Evolutionary conservation across 2,797 vertebrate genomes (phyloP).

Genomic region (Coranthus polyacanthus): DNA sequence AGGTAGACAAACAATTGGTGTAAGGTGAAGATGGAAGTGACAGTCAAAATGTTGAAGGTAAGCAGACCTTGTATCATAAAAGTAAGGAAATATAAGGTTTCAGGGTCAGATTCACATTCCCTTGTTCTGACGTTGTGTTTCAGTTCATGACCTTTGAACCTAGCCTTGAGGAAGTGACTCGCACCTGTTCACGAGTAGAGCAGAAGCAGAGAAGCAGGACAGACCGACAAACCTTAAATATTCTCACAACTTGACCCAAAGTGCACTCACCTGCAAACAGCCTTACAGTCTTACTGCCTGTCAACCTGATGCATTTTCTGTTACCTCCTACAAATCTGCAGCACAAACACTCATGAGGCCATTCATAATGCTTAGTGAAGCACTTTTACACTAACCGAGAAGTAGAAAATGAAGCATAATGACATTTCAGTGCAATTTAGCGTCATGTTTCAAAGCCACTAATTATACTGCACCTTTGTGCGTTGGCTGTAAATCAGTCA

Average conservation of each 20-base stretch:
- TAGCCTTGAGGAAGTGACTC: slow-evolving; percentile 58
- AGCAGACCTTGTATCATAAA: slow-evolving; percentile 14
- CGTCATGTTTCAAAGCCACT: slow-evolving; percentile 29
- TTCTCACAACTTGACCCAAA: slow-evolving; percentile 26
- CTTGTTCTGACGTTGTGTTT: slow-evolving; percentile 34
- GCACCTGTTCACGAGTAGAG: slow-evolving; percentile 52
- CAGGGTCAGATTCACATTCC: slow-evolving; percentile 52
- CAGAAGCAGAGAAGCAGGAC: background rate
- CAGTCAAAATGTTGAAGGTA: slow-evolving; percentile 31
- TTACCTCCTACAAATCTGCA: background rate
- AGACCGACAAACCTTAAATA: background rate
- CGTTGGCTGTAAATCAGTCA: slow-evolving; percentile 42
- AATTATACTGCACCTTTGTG: slow-evolving; percentile 31
- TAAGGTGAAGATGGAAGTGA: slow-evolving; percentile 4
- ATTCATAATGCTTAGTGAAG: background rate
- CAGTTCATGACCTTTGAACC: slow-evolving; percentile 61
- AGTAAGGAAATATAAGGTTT: slow-evolving; percentile 58
- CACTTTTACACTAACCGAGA: background rate
- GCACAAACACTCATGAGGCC: background rate
- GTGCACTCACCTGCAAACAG: slow-evolving; percentile 20
- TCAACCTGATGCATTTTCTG: background rate
- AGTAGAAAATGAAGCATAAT: slow-evolving; percentile 5
- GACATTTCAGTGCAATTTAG: slow-evolving; percentile 28
- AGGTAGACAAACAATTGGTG: background rate
- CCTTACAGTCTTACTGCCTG: background rate